These are phyloP conservation scores for Acanthopleura granulata DNA, from an alignment of 2,888 invertebrate genomes.

Conservation along the genomic window DNA sequence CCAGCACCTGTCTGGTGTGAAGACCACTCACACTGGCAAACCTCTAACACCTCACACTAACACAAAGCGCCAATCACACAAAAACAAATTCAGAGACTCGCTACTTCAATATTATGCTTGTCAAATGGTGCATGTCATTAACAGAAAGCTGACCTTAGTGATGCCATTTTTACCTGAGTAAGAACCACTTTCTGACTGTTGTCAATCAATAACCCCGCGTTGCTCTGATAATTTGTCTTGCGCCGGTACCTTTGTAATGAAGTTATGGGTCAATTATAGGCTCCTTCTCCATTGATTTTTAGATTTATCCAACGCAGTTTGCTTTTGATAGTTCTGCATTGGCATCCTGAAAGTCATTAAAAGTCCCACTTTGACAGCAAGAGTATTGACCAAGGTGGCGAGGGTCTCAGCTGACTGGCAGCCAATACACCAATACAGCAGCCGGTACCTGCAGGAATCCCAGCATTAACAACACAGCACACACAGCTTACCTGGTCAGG, in stretches of 20 bases:
- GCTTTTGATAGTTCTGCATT: slow-evolving; percentile 9
- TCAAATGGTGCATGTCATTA: not conserved
- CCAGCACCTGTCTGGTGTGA: no score
- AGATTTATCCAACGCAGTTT: not conserved
- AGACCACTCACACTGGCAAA: no score
- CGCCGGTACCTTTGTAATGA: slow-evolving; percentile 1
- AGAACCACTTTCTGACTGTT: not conserved
- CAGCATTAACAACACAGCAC: no score
- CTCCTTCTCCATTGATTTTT: slow-evolving; percentile 5
- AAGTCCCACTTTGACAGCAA: not conserved
- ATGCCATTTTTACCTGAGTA: not conserved
- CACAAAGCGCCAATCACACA: no score
- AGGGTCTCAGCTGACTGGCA: no score
- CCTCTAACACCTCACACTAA: no score
- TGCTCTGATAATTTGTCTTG: slow-evolving; percentile 4
- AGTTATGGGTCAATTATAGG: slow-evolving; percentile 9
- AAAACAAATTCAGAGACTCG: no score
- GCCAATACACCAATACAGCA: no score
- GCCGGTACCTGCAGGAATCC: no score
- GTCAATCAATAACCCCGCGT: not conserved
- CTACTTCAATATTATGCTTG: not conserved
- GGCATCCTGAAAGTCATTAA: not conserved
- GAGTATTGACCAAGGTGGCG: no score
- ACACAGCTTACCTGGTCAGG: no score
- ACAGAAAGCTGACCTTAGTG: not conserved